Evolutionary conservation across 92 coral and sea anemone species (phyloP).

Genomic region (Ricordea florida): DNA sequence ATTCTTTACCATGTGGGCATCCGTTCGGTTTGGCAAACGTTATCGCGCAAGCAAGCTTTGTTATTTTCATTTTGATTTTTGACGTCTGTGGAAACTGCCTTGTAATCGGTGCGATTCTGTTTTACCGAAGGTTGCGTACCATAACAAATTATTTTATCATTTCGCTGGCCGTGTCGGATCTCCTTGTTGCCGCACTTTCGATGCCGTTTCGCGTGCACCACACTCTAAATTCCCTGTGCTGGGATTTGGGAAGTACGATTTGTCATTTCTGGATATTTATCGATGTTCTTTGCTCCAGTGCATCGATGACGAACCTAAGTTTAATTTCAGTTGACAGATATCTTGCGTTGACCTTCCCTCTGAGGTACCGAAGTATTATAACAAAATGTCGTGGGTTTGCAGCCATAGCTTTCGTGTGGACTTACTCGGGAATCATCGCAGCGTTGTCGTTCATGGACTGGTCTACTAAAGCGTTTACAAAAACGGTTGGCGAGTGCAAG

Average conservation of each 20-base stretch:
- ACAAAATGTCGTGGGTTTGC: slow-evolving; percentile 63
- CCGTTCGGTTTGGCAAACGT: slow-evolving; percentile 19
- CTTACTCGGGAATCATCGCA: slow-evolving; percentile 68
- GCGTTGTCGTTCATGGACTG: slow-evolving; percentile 83
- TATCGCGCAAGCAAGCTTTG: slow-evolving; percentile 90
- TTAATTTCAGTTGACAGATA: slow-evolving; percentile 86
- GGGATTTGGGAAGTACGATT: slow-evolving; percentile 82
- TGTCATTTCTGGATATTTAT: slow-evolving; percentile 91
- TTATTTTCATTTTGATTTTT: slow-evolving; percentile 79
- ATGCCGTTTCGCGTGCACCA: slow-evolving; percentile 97
- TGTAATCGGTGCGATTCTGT: slow-evolving; percentile 85
- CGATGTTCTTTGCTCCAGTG: slow-evolving; percentile 82
- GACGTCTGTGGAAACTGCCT: slow-evolving; percentile 92
- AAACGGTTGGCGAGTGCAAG: slow-evolving; percentile 54
- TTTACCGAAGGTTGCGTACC: slow-evolving; percentile 84
- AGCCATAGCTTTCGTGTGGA: slow-evolving; percentile 83
- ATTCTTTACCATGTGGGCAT: too few species aligned
- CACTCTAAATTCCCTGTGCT: slow-evolving; percentile 72
- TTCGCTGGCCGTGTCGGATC: slow-evolving; percentile 92
- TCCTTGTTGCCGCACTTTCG: slow-evolving; percentile 80
- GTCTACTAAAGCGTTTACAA: slow-evolving; percentile 61
- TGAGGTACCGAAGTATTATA: slow-evolving; percentile 85
- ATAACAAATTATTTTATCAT: slow-evolving; percentile 93
- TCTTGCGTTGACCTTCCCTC: slow-evolving; percentile 89
- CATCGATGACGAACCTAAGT: slow-evolving; percentile 86